Evolutionary conservation across 92 coral and sea anemone genomes (phyloP), one percentile per base, ranked within the genome.

Genomic region (Virgularia gustaviana): DNA sequence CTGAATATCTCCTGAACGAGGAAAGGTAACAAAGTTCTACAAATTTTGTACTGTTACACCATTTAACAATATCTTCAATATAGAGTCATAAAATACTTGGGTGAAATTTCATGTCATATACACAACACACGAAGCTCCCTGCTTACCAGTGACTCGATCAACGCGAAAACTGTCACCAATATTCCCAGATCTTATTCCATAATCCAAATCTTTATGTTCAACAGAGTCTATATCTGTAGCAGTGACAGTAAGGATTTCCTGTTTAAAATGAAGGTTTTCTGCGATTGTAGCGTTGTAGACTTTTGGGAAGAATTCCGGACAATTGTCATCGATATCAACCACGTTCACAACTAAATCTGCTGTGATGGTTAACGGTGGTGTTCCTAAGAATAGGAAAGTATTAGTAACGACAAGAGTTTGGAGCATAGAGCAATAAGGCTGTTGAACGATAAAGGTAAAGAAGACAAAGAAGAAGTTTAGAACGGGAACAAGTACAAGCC

Each of bases 321-420:
- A 94, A 76, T 94, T 94, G 49, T 94, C 99, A 55, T 94, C 99
- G 34, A 80, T 89, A 77, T 94, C 99, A 45, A 80, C 75, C 41
- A 94, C 81, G 55, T 66, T 88, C 52, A 94, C 85, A 39, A 64
- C 85, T 52, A 87, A 86, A 53, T 86, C 90, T 74, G 89, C 87
- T 20, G 60, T 75, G 68, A 90, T 83, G 25, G 86, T 77, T 60
- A 94, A 45, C 35, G 81, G 61, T 3, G 96, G 96, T 6, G 36
- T 76, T 19, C 75, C 75, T 68, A 7, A 5, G 22, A 66, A 66
- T n/a, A n/a, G n/a, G n/a, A n/a, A n/a, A n/a, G n/a, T n/a, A n/a
- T n/a, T n/a, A n/a, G n/a, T n/a, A n/a, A n/a, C n/a, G n/a, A n/a
- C n/a, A n/a, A n/a, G n/a, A n/a, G n/a, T n/a, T n/a, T n/a, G n/a